Base-by-base conservation (phyloP, 2,888 invertebrate species). In the Galerucella nymphaeae region DNA sequence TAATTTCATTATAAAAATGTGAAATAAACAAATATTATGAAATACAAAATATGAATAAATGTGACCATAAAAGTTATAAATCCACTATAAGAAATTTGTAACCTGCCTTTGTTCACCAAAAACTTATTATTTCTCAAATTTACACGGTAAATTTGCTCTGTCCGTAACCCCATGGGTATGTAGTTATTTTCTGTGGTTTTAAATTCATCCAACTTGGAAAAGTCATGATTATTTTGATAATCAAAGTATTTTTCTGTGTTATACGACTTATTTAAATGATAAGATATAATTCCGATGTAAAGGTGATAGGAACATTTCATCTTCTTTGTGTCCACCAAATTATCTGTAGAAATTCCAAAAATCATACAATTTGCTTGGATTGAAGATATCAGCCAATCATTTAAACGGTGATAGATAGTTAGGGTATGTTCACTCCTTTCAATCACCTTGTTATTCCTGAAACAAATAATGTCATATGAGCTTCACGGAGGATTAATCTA, bases 21-120 rank as follows among this genome's bases (percentile, higher is more conserved):
- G 18, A 62, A 38, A 42, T 62, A 62, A 10, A 62, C n/a, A 18
- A 62, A 13, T 42, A 62, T 10, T 4, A 62, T 16, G 11, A 62
- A 41, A 62, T 62, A 62, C 8, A 62, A 13, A 11, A 62, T 42
- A 42, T 62, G 61, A 18, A 62, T 4, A 11, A 62, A 11, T 6
- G 16, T 16, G 13, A 62, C 41, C 2, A 42, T 10, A 62, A 42
- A 42, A 18, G 18, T 2, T 18, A 62, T 16, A 42, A 62, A 62
- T 11, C 16, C 61, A 18, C 16, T 18, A 23, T 62, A 42, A n/a
- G 61, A 41, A 11, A 62, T 11, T 62, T 62, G 41, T 2, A 42
- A 11, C 6, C 18, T 18, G 10, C 41, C 41, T 6, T 42, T 16
- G n/a, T 62, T 42, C 2, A 62, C 13, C n/a, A 62, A 18, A 42